Evolutionary conservation across 2,113 vertebrate species (phyloP).

Genomic region (Cyprinodon variegatus): DNA sequence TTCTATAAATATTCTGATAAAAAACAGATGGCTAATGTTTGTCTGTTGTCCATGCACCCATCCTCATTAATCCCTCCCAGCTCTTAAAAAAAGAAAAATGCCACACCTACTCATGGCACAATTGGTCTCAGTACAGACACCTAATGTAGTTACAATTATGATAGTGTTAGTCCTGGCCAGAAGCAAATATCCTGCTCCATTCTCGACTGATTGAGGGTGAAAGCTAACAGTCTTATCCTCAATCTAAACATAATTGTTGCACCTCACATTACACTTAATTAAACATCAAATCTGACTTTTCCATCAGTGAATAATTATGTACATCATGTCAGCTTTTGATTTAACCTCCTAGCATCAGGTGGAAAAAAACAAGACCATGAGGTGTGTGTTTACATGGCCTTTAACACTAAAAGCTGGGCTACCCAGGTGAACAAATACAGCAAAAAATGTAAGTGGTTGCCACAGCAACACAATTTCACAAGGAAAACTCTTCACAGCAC

Average conservation of each 20-base stretch:
- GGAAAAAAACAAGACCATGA: slow-evolving; percentile 6
- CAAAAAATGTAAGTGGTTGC: slow-evolving; percentile 52
- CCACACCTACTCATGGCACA: slow-evolving; percentile 11
- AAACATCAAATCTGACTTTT: not conserved
- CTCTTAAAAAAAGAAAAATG: slow-evolving; percentile 23
- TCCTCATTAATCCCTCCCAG: slow-evolving; percentile 31
- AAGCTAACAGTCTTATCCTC: slow-evolving; percentile 14
- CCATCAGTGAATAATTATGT: not conserved
- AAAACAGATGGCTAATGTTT: slow-evolving; percentile 22
- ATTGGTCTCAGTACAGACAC: slow-evolving; percentile 28
- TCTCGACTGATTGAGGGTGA: slow-evolving; percentile 44
- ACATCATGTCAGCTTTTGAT: slow-evolving; percentile 4
- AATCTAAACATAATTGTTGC: slow-evolving; percentile 13
- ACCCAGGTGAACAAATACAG: slow-evolving; percentile 53
- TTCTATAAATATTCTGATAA: not conserved
- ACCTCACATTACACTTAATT: slow-evolving; percentile 6
- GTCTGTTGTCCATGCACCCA: slow-evolving; percentile 8
- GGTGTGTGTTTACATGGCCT: slow-evolving; percentile 10
- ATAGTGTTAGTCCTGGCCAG: slow-evolving; percentile 20
- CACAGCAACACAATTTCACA: slow-evolving; percentile 31
- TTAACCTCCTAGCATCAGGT: not conserved
- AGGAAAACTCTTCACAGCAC: slow-evolving; percentile 7
- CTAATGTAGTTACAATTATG: slow-evolving; percentile 38
- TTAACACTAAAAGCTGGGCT: slow-evolving; percentile 8
- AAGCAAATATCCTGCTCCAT: slow-evolving; percentile 50